These are phyloP conservation scores for Corythoichthys haematopterus DNA, from an alignment of 2,113 vertebrate species.

Conservation along the genomic window DNA sequence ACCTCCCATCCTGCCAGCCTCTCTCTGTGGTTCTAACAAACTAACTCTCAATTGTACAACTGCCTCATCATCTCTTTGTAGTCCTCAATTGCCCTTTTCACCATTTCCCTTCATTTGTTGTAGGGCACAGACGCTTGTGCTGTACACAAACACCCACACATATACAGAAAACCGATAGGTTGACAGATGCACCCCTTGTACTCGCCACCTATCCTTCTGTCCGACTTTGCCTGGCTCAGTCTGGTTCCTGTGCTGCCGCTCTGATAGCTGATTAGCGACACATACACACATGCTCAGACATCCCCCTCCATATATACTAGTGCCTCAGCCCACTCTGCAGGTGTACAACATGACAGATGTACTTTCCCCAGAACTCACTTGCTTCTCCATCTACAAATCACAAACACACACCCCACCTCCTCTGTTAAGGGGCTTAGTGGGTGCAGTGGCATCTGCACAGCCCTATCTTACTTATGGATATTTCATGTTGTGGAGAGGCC, in stretches of 20 bases:
- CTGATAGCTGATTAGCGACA: conserved; percentile 14
- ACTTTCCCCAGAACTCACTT: conserved; percentile 11
- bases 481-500: conserved; percentile 56
- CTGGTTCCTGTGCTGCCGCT: background rate
- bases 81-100: conserved; percentile 27
- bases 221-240: conserved; percentile 20
- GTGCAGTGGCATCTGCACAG: conserved; percentile 61
- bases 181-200: conserved; percentile 42
- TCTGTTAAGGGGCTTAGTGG: conserved; percentile 48
- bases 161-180: conserved; percentile 28
- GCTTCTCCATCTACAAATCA: background rate
- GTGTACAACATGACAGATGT: conserved; percentile 44
- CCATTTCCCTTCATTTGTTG: conserved; percentile 22
- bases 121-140: conserved; percentile 33
- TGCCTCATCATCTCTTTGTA: conserved; percentile 23
- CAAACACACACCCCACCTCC: conserved; percentile 13
- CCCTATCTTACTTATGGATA: conserved; percentile 61
- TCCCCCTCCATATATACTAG: conserved; percentile 6
- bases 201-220: conserved; percentile 27
- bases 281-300: conserved; percentile 4
- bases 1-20: conserved; percentile 45
- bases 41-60: conserved; percentile 23
- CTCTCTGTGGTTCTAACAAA: conserved; percentile 31
- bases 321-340: conserved; percentile 15
- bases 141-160: conserved; percentile 28